Evolutionary conservation across 2,797 vertebrate species (phyloP).

Genomic region (Bradypodion pumilum): DNA sequence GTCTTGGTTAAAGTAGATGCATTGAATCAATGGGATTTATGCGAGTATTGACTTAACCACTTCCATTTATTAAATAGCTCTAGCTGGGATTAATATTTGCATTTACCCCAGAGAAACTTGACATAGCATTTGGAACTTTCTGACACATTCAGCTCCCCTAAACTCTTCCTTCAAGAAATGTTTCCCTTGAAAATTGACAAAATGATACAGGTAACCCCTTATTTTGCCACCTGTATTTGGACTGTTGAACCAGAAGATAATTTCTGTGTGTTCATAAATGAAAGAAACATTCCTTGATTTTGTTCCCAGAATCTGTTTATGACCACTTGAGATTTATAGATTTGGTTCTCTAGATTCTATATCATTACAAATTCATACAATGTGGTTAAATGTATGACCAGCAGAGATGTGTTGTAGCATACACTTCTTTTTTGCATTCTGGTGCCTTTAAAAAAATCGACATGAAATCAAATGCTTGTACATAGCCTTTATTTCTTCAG

Average conservation of each 20-base stretch:
- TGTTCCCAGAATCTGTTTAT: background rate
- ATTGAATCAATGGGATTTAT: too few relatives aligned
- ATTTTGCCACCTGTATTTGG: background rate
- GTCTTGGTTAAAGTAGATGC: too few relatives aligned
- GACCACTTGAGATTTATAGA: background rate
- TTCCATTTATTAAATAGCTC: too few relatives aligned
- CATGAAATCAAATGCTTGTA: background rate
- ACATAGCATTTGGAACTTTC: background rate
- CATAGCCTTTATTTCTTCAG: background rate
- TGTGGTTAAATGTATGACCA: background rate
- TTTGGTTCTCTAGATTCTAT: background rate
- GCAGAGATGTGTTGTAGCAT: background rate
- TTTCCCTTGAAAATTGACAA: background rate
- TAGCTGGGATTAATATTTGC: too few relatives aligned
- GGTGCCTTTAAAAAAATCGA: background rate
- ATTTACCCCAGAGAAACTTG: too few relatives aligned
- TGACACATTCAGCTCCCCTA: background rate
- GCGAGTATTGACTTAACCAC: too few relatives aligned
- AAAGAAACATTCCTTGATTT: background rate
- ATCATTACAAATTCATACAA: background rate
- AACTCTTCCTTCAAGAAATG: background rate
- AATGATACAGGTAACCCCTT: background rate
- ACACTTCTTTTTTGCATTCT: background rate
- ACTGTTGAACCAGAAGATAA: background rate
- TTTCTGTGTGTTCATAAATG: background rate